Evolutionary conservation across 2,797 vertebrate genomes (phyloP).

Genomic region (Falco berigora): DNA sequence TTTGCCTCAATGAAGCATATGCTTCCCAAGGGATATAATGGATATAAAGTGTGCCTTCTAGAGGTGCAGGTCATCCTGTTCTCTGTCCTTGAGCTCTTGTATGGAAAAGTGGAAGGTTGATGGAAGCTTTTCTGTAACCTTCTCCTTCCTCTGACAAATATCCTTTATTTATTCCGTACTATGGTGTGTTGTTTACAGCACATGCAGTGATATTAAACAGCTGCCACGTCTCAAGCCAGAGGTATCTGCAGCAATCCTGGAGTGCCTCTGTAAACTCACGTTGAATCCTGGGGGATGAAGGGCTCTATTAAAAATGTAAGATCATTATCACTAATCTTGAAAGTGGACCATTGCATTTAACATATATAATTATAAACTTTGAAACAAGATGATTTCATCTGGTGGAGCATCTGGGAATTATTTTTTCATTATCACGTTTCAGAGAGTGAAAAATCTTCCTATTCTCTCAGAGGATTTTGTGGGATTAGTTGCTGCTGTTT

Average conservation of each 20-base stretch:
- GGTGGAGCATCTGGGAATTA: constrained; percentile 37
- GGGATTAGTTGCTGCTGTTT: constrained; percentile 49
- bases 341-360: constrained; percentile 20
- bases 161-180: background rate
- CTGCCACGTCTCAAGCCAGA: background rate
- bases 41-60: fast-evolving
- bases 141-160: background rate
- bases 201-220: background rate
- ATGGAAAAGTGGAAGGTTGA: background rate
- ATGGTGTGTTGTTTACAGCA: background rate
- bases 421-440: constrained; percentile 23
- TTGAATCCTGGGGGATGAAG: background rate
- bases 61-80: background rate
- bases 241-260: background rate
- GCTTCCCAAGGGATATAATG: fast-evolving
- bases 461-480: background rate
- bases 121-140: background rate
- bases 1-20: background rate
- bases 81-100: background rate
- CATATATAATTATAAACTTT: constrained; percentile 46
- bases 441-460: constrained; percentile 6
- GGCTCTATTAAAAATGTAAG: constrained; percentile 12
- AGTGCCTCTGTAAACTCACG: background rate
- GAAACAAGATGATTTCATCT: constrained; percentile 30
- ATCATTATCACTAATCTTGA: constrained; percentile 36